Evolutionary conservation across 1,140 invertebrate genomes (phyloP), one percentile per base, ranked within the genome.

Genomic region (Pseudomyrmex dendroicus): DNA sequence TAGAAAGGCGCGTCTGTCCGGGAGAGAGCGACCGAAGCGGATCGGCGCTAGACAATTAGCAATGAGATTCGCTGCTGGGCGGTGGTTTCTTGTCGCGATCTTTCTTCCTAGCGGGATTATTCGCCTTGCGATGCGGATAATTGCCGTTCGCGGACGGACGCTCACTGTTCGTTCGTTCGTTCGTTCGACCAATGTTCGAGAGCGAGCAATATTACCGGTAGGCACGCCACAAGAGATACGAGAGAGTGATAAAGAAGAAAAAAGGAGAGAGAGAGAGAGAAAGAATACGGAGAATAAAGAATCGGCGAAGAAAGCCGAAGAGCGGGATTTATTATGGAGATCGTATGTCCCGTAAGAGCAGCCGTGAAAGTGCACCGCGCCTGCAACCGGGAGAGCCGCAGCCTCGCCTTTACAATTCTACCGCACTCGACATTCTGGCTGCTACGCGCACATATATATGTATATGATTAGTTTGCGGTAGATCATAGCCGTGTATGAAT

Each of bases 51-150:
- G 73, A 87, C 73, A 87, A 86, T 87, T 84, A 87, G 82, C 86
- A 74, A 74, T 48, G 68, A 72, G 85, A 84, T 86, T 57, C 70
- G 73, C 68, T 59, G 85, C 22, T 77, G 64, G 64, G 46, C 22
- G 59, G 78, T 57, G 76, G 76, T 67, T 91, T 91, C 86, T 91
- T 89, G 83, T 84, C 85, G 48, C 83, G 82, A 22, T 62, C 64
- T 56, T 59, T 80, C 52, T 50, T 63, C 8, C 35, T 68, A 74
- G 78, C 70, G 63, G 63, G 63, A 85, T 85, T 54, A 44, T 72
- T 68, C 76, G 77, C 67, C 50, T 13, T n/a, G 66, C 74, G 68
- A 85, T 67, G 80, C 48, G 68, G 78, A 74, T 85, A 74, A 83
- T 83, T 80, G 67, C 61, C 35, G 48, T 50, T 63, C 73, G 73